These are phyloP conservation scores for Drosophila gunungcola DNA, from an alignment of 1,140 invertebrate genomes.

Conservation along the genomic window DNA sequence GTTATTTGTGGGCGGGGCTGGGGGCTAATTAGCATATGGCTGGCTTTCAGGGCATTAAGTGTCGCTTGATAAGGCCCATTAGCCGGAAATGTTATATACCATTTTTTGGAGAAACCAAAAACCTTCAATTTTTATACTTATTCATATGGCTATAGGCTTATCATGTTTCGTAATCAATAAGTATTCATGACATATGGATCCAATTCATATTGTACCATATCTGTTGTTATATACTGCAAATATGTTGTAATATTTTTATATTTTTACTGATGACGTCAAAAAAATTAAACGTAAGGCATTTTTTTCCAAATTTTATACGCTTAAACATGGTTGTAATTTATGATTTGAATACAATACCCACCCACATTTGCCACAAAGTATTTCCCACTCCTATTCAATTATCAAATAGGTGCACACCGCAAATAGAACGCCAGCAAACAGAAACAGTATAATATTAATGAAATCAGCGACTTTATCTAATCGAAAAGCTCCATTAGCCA, in stretches of 20 bases:
- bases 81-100: constrained; percentile 14
- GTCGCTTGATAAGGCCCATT: constrained; percentile 20
- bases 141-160: background rate
- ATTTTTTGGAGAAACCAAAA: background rate
- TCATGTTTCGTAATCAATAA: background rate
- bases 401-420: background rate
- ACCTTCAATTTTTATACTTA: background rate
- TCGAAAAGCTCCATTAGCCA: constrained; percentile 32
- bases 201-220: background rate
- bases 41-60: constrained; percentile 13
- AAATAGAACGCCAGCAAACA: constrained; percentile 16
- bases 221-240: background rate
- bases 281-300: background rate
- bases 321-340: background rate
- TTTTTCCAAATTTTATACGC: too few species aligned
- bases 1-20: constrained; percentile 2
- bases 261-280: background rate
- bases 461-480: constrained; percentile 53
- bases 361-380: background rate
- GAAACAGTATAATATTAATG: constrained; percentile 9
- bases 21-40: constrained; percentile 62
- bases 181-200: background rate
- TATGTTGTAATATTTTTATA: background rate
- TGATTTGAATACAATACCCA: too few species aligned
- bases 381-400: background rate